Evolutionary conservation across 2,113 vertebrate genomes (phyloP).

Genomic region (Thunnus thynnus): DNA sequence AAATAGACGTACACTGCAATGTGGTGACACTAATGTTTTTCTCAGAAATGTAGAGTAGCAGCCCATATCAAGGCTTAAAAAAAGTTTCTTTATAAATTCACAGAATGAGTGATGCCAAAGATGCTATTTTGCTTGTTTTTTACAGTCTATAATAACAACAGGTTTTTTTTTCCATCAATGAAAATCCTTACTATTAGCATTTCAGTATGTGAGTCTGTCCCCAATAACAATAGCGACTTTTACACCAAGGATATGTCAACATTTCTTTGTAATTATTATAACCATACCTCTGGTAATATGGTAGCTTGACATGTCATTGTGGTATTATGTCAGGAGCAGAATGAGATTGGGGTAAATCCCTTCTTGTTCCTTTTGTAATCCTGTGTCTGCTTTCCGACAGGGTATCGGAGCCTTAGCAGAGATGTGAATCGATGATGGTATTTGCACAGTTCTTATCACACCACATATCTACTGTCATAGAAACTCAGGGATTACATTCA

Average conservation of each 20-base stretch:
- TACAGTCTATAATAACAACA: too few relatives aligned
- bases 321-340: constrained; percentile 64
- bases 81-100: too few relatives aligned
- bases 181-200: neutral
- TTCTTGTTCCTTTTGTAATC: constrained; percentile 69
- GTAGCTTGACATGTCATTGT: constrained; percentile 47
- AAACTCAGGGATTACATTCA: constrained; percentile 70
- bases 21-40: too few relatives aligned
- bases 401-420: constrained; percentile 51
- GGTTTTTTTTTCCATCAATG: too few relatives aligned
- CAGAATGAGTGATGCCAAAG: too few relatives aligned
- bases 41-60: neutral
- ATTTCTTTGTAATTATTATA: constrained; percentile 17
- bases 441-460: constrained; percentile 74
- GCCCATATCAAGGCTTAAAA: too few relatives aligned
- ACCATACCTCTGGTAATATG: neutral
- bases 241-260: constrained; percentile 3
- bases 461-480: constrained; percentile 63
- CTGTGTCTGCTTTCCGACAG: constrained; percentile 49
- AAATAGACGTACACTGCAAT: too few relatives aligned
- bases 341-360: constrained; percentile 66
- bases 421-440: constrained; percentile 68
- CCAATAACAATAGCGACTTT: neutral
- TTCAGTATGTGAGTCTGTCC: neutral
- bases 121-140: too few relatives aligned